Percentiles rank a stretch among this genome's conserved stretches.
Conservation (phyloP, 1,140 invertebrate genomes). For the Aphis craccivora region DNA sequence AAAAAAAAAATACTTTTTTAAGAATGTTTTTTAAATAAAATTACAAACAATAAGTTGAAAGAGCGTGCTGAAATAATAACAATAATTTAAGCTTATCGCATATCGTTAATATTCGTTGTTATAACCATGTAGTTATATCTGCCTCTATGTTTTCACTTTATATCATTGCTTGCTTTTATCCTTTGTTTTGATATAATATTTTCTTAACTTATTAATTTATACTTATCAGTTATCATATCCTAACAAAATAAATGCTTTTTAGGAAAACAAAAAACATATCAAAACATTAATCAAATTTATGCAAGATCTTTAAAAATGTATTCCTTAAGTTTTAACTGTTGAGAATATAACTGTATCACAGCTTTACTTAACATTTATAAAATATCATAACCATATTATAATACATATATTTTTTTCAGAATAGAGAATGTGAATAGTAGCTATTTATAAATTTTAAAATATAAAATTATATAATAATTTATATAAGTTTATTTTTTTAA, state of each 20-base stretch:
- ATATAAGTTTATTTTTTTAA: no score
- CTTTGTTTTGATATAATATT: constrained; percentile 20
- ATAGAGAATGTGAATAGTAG: background rate
- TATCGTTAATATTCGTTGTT: constrained; percentile 21
- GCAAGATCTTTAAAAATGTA: background rate
- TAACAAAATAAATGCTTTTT: background rate
- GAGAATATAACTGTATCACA: background rate
- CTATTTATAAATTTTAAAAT: no score
- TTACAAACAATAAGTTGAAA: background rate
- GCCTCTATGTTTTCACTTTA: constrained; percentile 6
- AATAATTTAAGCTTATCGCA: constrained; percentile 35
- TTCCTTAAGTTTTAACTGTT: constrained; percentile 10
- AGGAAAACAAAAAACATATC: background rate
- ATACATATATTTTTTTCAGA: background rate
- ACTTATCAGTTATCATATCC: background rate
- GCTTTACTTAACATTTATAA: background rate
- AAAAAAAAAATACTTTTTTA: background rate
- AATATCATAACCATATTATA: background rate
- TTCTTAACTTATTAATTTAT: constrained; percentile 29
- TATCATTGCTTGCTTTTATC: background rate
- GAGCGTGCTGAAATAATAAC: constrained; percentile 4
- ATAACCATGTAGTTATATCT: background rate
- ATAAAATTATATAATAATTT: no score
- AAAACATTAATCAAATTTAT: constrained; percentile 1
- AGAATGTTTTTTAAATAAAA: constrained; percentile 11